Evolutionary conservation across 2,888 invertebrate species (phyloP).

Genomic region (Papilio gigon): DNA sequence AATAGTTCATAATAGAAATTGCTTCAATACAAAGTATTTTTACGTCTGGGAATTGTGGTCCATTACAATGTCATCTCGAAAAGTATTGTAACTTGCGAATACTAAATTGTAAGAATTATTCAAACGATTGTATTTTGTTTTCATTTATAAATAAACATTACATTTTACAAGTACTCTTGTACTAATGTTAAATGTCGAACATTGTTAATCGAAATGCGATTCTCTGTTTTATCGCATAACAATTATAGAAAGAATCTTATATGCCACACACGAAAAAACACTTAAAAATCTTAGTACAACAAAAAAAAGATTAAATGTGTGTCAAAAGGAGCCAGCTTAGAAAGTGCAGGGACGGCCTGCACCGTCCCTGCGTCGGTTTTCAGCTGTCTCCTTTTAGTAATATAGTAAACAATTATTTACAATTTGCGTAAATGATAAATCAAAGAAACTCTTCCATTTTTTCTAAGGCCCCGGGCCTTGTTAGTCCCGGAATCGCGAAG

Average conservation of each 20-base stretch:
- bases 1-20: conserved; percentile 42
- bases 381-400: no score
- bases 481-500: conserved; percentile 36
- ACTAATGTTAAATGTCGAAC: background rate
- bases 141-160: background rate
- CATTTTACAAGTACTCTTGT: background rate
- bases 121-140: background rate
- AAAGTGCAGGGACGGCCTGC: no score
- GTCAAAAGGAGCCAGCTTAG: no score
- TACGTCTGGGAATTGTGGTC: background rate
- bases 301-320: no score
- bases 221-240: background rate
- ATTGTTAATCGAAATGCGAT: background rate
- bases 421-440: background rate
- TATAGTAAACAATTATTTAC: background rate
- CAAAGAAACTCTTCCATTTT: conserved; percentile 1
- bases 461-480: conserved; percentile 14
- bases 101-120: conserved; percentile 1
- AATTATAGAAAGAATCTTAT: no score
- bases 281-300: no score
- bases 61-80: conserved; percentile 5
- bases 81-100: background rate
- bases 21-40: conserved; percentile 26
- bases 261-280: no score
- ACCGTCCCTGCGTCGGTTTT: no score